Percentiles rank a stretch among this genome's conserved stretches.
Conservation (phyloP, 1,140 invertebrate species). For the Ceratitis capitata region DNA sequence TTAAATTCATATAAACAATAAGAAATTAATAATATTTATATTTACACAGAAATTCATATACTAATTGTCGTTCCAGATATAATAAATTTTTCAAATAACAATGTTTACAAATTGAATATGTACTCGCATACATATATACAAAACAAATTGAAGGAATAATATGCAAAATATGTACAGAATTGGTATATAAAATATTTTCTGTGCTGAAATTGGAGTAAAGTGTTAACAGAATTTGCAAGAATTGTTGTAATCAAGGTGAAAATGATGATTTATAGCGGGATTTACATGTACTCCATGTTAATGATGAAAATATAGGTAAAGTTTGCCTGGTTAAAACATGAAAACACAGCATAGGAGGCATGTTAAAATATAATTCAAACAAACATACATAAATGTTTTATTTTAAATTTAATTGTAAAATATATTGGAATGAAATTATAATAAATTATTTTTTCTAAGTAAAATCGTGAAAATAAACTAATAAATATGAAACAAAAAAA, state of each 20-base stretch:
- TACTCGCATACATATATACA: background rate
- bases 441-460: constrained; percentile 19
- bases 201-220: background rate
- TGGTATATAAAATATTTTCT: background rate
- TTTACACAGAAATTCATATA: background rate
- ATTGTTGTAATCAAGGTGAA: background rate
- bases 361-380: background rate
- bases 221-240: background rate
- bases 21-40: background rate
- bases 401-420: background rate
- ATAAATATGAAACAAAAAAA: background rate
- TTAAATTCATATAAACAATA: background rate
- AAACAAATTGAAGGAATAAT: background rate
- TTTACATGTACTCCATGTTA: background rate
- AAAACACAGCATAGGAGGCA: background rate
- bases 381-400: background rate
- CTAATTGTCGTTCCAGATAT: constrained; percentile 15
- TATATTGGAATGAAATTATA: background rate
- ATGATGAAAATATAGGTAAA: background rate
- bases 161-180: background rate
- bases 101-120: background rate
- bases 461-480: constrained; percentile 22
- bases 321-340: background rate
- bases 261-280: background rate
- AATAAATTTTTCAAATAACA: constrained; percentile 12